Evolutionary conservation across 2,797 vertebrate species (phyloP).

Genomic region (Dallia pectoralis): DNA sequence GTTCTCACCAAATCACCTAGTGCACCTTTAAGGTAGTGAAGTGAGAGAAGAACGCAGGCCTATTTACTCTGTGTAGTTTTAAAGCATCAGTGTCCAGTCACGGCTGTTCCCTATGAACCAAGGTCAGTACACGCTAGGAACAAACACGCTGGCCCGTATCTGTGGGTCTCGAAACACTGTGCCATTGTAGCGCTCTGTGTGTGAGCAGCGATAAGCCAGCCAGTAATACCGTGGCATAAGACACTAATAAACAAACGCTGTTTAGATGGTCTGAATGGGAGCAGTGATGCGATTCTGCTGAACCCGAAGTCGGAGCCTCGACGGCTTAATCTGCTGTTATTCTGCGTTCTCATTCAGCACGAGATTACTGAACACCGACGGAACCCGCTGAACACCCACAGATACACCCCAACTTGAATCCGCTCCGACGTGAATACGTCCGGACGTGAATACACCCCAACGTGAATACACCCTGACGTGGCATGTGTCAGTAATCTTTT

Average conservation of each 20-base stretch:
- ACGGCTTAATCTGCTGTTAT: slow-evolving; percentile 62
- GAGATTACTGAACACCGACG: background rate
- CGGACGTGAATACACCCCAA: background rate
- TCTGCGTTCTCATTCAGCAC: background rate
- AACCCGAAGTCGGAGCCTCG: slow-evolving; percentile 64
- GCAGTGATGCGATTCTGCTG: slow-evolving; percentile 72
- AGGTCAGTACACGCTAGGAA: slow-evolving; percentile 69
- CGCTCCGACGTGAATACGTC: too few species aligned
- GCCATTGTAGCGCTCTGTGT: slow-evolving; percentile 71
- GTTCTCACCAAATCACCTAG: slow-evolving; percentile 67
- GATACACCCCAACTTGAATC: background rate
- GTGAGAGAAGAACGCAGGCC: slow-evolving; percentile 59
- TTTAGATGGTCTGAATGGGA: slow-evolving; percentile 80
- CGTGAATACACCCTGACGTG: too few species aligned
- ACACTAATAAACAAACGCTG: slow-evolving; percentile 85
- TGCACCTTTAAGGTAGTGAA: slow-evolving; percentile 73
- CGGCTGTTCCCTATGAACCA: slow-evolving; percentile 75
- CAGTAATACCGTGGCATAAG: slow-evolving; percentile 74
- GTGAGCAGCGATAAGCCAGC: slow-evolving; percentile 74
- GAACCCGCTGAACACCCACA: background rate
- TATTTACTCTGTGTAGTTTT: slow-evolving; percentile 76
- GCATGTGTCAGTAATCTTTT: background rate
- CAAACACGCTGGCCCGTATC: slow-evolving; percentile 64
- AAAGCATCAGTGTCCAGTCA: slow-evolving; percentile 74
- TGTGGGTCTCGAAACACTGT: slow-evolving; percentile 64